Evolutionary conservation across 1,140 invertebrate genomes (phyloP), one percentile per base, ranked within the genome.

Genomic region (Chironomus striatipennis): DNA sequence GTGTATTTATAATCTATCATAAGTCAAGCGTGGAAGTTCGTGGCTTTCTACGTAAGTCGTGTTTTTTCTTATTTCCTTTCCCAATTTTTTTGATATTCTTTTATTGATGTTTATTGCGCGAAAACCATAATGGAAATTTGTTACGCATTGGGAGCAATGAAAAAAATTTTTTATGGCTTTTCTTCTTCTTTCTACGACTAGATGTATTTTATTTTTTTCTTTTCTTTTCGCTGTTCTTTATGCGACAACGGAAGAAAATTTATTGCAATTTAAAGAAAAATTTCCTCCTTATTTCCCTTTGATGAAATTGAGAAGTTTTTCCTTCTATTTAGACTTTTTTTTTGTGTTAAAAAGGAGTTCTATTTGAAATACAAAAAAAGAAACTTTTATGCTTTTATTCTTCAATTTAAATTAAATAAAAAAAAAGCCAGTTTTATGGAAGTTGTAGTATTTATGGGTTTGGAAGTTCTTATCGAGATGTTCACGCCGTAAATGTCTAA

Each of bases 111-210:
- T 57, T 57, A 57, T 57, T 57, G 47, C 47, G 47, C 47, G 47
- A 57, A 57, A 57, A n/a, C 47, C 47, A 57, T 57, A 57, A 57
- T 57, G 47, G 47, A 57, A 57, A 57, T 57, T 57, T 57, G 47
- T 57, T 57, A 57, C 47, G 47, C 47, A 57, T 10, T 57, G 47
- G 47, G 47, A 57, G 47, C 47, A 57, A 57, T 57, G 47, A 57
- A 57, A 57, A 57, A 57, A 57, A 57, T 1, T 57, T 57, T 57
- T 57, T 15, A 15, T 15, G 47, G 10, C 12, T 57, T 57, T 57
- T 57, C 24, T 34, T 34, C 24, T 34, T 34, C 5, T 34, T 34
- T 34, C 24, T 34, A 34, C 24, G 24, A 34, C 24, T 34, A 34
- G 24, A 34, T 34, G 24, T 34, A 2, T 34, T 34, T n/a, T 47